A percentile compares a stretch with the other conserved stretches of the same genome.
Conservation (phyloP, 2,888 invertebrate species). For the Caenorhabditis uteleia region DNA sequence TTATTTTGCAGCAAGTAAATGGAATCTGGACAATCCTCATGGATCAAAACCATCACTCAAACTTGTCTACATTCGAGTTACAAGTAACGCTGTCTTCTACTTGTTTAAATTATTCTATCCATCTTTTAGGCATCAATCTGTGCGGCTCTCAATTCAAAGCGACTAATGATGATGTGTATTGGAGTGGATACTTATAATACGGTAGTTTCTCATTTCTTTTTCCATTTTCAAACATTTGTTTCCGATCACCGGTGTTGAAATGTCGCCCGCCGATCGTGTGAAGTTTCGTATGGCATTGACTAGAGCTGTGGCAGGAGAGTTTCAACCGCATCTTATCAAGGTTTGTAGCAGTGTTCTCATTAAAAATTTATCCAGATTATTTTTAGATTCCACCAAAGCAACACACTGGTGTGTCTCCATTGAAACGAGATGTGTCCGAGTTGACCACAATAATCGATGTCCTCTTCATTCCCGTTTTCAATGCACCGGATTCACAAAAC, state of each 20-base stretch:
- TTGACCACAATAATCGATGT: slow-evolving; percentile 23
- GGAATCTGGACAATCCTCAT: slow-evolving; percentile 28
- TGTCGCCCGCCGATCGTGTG: slow-evolving; percentile 23
- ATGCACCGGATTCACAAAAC: neutral
- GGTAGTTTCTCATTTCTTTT: too few species aligned
- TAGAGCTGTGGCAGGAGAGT: slow-evolving; percentile 32
- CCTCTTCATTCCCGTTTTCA: slow-evolving; percentile 21
- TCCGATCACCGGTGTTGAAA: slow-evolving; percentile 32
- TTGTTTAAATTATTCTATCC: too few species aligned
- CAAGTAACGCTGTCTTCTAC: too few species aligned
- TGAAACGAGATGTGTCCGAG: slow-evolving; percentile 31
- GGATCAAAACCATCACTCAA: slow-evolving; percentile 14
- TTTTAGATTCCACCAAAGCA: slow-evolving; percentile 28
- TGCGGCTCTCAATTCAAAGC: slow-evolving; percentile 31
- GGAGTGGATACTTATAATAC: slow-evolving; percentile 23
- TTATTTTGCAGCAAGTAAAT: slow-evolving; percentile 15
- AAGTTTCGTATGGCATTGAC: slow-evolving; percentile 29
- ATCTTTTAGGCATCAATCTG: slow-evolving; percentile 33
- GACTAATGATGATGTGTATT: slow-evolving; percentile 18
- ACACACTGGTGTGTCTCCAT: slow-evolving; percentile 22
- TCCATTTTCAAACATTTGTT: too few species aligned
- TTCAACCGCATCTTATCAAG: slow-evolving; percentile 30
- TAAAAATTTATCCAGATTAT: neutral
- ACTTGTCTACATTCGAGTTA: slow-evolving; percentile 22
- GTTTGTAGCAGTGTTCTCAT: neutral